Conservation (phyloP, 2,797 vertebrate species). For the Anomalospiza imberbis region DNA sequence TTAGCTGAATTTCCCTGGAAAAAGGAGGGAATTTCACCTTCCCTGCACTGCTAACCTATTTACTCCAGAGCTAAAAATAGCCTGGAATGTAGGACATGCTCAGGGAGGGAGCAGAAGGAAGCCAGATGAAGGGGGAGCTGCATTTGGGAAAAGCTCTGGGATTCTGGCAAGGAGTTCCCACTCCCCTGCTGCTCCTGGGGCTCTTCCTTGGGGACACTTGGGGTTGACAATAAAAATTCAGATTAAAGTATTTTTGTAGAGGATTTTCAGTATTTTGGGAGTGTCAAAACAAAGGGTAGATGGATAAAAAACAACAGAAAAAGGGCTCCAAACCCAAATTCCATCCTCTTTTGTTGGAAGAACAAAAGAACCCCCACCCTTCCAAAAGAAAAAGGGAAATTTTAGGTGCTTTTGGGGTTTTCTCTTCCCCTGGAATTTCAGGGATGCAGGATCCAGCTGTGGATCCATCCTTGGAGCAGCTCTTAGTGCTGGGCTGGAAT, state of each 20-base stretch:
- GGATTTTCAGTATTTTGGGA: accelerated
- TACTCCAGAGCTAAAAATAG: constrained; percentile 34
- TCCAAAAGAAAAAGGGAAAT: background rate
- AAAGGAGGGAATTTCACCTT: background rate
- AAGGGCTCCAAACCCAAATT: background rate
- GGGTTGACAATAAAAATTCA: too few relatives aligned
- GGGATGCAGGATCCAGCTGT: background rate
- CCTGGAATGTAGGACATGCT: constrained; percentile 33
- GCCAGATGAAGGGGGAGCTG: background rate
- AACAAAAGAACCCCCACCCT: too few relatives aligned
- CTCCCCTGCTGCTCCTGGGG: background rate
- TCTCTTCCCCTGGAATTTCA: background rate
- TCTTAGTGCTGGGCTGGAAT: background rate
- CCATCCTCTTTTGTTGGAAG: background rate
- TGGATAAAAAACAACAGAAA: accelerated
- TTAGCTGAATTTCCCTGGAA: background rate
- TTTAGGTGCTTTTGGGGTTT: background rate
- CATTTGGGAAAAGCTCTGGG: background rate
- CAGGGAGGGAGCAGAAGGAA: background rate
- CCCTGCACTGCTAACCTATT: constrained; percentile 40
- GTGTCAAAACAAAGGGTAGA: background rate
- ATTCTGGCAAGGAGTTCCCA: background rate
- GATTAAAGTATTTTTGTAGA: accelerated
- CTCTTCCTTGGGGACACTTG: background rate
- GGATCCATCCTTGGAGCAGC: background rate